Evolutionary conservation across 2,113 vertebrate genomes (phyloP), one percentile per base, ranked within the genome.

Genomic region (Aythya baeri): DNA sequence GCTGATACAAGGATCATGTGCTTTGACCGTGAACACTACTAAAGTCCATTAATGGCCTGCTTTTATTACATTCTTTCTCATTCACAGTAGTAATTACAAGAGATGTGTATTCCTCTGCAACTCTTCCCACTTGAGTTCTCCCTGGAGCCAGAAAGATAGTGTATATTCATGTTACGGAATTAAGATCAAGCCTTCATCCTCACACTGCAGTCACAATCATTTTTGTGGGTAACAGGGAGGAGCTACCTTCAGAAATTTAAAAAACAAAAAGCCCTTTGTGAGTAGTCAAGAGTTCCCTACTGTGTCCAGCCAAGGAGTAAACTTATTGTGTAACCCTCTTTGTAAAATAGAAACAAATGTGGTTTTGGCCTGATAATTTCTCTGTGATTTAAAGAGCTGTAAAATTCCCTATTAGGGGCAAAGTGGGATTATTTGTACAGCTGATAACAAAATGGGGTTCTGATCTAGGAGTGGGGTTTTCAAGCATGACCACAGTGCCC

Each of bases 61-160:
- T 90, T 93, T 93, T 75, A 66, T 87, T 70, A 15, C 22, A 78
- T 80, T 91, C 68, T 21, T 82, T 88, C 87, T 89, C 52, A 66
- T 75, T 25, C 17, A 26, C 46, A n/a, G 34, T 78, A 90, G 34
- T 41, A 92, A 93, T 91, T 83, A 74, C 54, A 29, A 78, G 36
- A 72, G 32, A 85, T 3, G 4, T 46, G 32, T 46, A 62, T 83
- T 90, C 62, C 54, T 6, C 62, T 61, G 50, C 66, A 65, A 58
- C 34, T 94, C 54, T 76, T 93, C 5, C 3, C 54, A 54, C 41
- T 2, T 87, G 70, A 87, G 63, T 36, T 85, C 77, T 89, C 62
- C 44, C 36, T 22, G 36, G 71, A 93, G 68, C 52, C 74, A 80
- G 32, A 67, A 93, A 54, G 57, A 88, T 62, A 55, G 58, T 50